phyloP scores from a whole-genome alignment of 2,888 invertebrate genomes.

The Fragum whitleyi region DNA sequence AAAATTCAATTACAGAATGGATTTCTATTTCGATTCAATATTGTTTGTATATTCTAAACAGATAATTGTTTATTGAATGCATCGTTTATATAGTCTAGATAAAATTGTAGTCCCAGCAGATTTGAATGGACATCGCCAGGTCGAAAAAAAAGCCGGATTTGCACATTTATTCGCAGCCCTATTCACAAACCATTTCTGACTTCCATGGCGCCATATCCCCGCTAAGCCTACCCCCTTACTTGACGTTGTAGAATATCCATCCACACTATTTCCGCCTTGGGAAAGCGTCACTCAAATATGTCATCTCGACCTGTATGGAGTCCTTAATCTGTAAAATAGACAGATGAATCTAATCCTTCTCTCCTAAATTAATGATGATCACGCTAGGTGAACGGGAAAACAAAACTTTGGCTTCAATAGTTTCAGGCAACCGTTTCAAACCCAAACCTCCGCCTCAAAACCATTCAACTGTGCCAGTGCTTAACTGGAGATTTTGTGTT shows the following conservation, averaged over 20 bases:
- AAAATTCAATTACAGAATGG: no score
- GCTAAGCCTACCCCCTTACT: no score
- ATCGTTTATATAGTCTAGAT: slow-evolving; percentile 21
- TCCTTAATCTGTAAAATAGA: not conserved
- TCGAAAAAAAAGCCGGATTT: slow-evolving; percentile 7
- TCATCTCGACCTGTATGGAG: not conserved
- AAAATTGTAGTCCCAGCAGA: slow-evolving; percentile 31
- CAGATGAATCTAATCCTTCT: not conserved
- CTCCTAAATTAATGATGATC: slow-evolving; percentile 13
- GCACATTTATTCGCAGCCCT: not conserved
- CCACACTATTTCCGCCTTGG: no score
- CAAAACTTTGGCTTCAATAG: not conserved
- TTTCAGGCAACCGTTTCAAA: not conserved
- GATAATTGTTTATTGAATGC: not conserved
- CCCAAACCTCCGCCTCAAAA: not conserved
- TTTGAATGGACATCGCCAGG: slow-evolving; percentile 21
- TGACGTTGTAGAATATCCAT: no score
- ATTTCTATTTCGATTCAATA: no score
- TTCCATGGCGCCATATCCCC: no score
- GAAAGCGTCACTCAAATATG: no score
- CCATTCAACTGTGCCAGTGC: not conserved
- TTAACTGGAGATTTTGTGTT: not conserved
- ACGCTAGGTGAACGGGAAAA: not conserved
- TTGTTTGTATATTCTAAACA: no score
- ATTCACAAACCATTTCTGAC: slow-evolving; percentile 13